Base-by-base conservation (phyloP, 2,888 invertebrate genomes). In the Volucella zonaria region DNA sequence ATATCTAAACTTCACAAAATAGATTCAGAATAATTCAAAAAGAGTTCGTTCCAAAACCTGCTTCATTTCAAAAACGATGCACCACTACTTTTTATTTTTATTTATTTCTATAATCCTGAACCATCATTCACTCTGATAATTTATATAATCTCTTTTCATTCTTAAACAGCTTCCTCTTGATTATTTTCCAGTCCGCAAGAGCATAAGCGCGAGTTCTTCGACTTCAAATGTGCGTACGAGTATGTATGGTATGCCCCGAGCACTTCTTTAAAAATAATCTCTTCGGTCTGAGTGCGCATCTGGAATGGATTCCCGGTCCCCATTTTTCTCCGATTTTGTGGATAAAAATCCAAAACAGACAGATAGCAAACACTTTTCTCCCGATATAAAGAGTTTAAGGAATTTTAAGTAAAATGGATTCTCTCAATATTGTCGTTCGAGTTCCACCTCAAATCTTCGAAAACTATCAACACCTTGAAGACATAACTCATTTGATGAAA, bases 401-500 rank as follows among this genome's bases (percentile, higher is more conserved):
- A 45, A 80, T 66, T 40, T 73, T 52, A 45, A 40, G 59, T 45
- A 38, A 51, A 68, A 49, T 43, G 42, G 31, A 51, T 52, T 64
- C 56, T 43, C 45, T n/a, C 42, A 15, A 6, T 14, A 38, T 47
- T 71, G 51, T 62, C 18, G 54, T 14, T 3, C 45, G 42, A 38
- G 18, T 49, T 52, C 9, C n/a, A 58, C 4, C 38, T 31, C 31
- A 31, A 31, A 31, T 31, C 42, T n/a, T 31, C n/a, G 38, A n/a
- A 66, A 52, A 31, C 15, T n/a, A 64, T 70, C 58, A 82, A 77
- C 67, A 81, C 76, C 40, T 71, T 38, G 8, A 70, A 31, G 14
- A 45, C 76, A 70, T 75, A 58, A 76, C 61, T 81, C 71, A 76
- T 66, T 81, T 56, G 10, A 8, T 52, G 15, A 12, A 75, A 73